Evolutionary conservation across 1,140 invertebrate species (phyloP), one percentile per base, ranked within the genome.

Genomic region (Dendroctonus valens): DNA sequence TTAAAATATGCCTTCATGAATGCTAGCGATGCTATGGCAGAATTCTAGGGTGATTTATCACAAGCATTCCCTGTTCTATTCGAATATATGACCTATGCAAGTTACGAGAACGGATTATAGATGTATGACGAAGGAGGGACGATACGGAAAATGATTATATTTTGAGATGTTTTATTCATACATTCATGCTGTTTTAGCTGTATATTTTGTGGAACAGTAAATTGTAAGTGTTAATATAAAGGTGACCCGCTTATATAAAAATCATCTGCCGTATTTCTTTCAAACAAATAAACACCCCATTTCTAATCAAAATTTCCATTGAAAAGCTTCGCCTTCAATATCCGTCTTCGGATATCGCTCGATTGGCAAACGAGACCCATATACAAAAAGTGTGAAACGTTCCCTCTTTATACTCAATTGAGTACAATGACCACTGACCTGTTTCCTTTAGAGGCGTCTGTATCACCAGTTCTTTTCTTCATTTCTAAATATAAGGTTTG

Each of bases 371-470:
- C 38, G 11, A 59, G 41, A 59, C 55, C 41, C 37, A 55, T 11
- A 55, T 39, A 41, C 9, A 41, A 55, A 40, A 59, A 39, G 41
- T 59, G 40, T 52, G 26, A 52, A 51, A 61, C 52, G 59, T 61
- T 61, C 38, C 37, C 38, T 61, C 41, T 61, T 61, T 61, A 61
- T 41, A 61, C 59, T 61, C 59, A 61, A 51, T 61, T 41, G 61
- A 38, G 61, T 64, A 57, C 51, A 64, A 44, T 64, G 53, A 64
- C 61, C 61, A 57, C 41, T 64, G 61, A 64, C 61, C 61, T 64
- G 61, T 55, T 46, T 64, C 54, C 61, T 44, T 15, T 48, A 39
- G 9, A 11, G 44, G 9, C 26, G 58, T 60, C 55, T 46, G 52
- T 58, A 63, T 63, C 54, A 40, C 60, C 14, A 53, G 44, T 41